Conservation (phyloP, 2,888 invertebrate genomes). For the Cheilosia grossa region DNA sequence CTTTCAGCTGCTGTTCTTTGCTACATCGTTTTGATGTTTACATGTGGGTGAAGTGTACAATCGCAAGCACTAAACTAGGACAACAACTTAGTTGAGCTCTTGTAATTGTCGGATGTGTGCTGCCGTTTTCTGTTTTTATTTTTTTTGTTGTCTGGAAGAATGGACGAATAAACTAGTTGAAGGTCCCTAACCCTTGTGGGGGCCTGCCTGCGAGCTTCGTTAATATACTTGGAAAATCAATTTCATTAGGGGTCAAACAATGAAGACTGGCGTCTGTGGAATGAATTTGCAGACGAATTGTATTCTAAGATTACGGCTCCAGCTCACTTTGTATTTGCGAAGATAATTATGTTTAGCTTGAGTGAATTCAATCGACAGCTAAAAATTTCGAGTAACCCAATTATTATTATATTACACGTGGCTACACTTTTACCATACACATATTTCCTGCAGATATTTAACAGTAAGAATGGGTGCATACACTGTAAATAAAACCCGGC, state of each 20-base stretch:
- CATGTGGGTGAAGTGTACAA: constrained; percentile 72
- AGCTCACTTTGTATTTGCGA: no score
- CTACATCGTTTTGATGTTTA: constrained; percentile 48
- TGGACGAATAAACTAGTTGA: constrained; percentile 69
- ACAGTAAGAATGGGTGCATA: not conserved
- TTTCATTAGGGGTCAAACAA: not conserved
- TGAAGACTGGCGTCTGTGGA: not conserved
- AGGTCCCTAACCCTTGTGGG: constrained; percentile 39
- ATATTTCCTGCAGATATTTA: no score
- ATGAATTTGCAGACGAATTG: not conserved
- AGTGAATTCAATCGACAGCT: no score
- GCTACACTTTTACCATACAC: no score
- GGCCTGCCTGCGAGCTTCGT: not conserved
- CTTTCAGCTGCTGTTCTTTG: constrained; percentile 17
- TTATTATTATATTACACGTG: no score
- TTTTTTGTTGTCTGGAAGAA: constrained; percentile 25
- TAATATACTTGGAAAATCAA: not conserved
- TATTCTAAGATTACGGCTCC: no score
- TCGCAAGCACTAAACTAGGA: constrained; percentile 74
- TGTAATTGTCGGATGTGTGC: constrained; percentile 72
- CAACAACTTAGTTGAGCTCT: constrained; percentile 71
- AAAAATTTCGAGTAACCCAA: no score
- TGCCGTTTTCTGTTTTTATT: constrained; percentile 1
- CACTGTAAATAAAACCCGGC: not conserved
- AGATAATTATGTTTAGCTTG: no score